Conservation (phyloP, 2,113 vertebrate species). For the Cricetomys ansorgei region DNA sequence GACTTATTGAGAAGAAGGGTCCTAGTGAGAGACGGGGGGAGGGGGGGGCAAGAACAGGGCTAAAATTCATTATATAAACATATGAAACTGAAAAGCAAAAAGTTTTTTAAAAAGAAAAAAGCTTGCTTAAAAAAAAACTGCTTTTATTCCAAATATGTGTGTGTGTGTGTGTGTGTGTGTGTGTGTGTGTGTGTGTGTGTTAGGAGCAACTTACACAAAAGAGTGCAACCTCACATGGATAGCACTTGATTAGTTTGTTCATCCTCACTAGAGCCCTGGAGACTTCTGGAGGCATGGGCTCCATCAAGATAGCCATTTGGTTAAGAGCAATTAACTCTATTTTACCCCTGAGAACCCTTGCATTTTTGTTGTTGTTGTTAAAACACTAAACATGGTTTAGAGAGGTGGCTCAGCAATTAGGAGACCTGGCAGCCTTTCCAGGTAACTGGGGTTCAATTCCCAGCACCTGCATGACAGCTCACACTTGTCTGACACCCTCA, state of each 20-base stretch:
- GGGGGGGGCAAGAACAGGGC: neutral
- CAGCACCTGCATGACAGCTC: no score
- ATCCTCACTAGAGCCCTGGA: neutral
- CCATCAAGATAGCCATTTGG: neutral
- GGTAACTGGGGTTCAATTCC: no score
- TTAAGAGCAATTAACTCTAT: neutral
- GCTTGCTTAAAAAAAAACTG: neutral
- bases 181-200: no score
- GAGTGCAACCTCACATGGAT: neutral
- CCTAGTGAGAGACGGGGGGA: neutral
- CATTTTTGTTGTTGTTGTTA: neutral
- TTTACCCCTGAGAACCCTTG: conserved; percentile 8
- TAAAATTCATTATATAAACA: neutral
- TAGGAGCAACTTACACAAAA: neutral
- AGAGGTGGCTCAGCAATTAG: no score
- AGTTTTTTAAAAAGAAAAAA: neutral
- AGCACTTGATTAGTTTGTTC: neutral
- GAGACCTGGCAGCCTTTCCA: no score
- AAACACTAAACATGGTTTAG: no score
- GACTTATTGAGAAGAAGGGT: neutral
- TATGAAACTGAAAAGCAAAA: neutral
- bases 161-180: no score
- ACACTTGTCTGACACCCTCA: no score
- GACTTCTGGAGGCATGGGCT: neutral
- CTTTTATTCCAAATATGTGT: neutral